Conservation (phyloP, 1,140 invertebrate genomes). For the Drosophila varians region DNA sequence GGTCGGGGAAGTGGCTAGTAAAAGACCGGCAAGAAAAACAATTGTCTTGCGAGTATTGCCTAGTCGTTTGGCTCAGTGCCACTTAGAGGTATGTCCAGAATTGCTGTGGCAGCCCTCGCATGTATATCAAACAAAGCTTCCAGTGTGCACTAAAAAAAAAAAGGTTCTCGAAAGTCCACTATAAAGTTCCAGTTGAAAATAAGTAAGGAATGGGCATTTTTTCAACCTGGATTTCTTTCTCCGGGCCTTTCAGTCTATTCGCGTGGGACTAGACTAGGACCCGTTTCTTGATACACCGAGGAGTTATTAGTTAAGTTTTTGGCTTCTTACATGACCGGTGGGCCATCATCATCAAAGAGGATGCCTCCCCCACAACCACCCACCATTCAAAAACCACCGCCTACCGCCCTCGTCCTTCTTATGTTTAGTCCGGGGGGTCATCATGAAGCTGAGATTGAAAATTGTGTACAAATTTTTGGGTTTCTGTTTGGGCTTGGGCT, state of each 20-base stretch:
- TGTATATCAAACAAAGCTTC: too few species aligned
- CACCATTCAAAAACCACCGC: not conserved
- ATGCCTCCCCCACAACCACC: not conserved
- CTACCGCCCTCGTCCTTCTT: not conserved
- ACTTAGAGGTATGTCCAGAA: not conserved
- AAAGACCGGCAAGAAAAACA: slow-evolving; percentile 23
- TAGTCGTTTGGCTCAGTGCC: not conserved
- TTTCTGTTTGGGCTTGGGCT: slow-evolving; percentile 41
- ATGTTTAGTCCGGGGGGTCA: slow-evolving; percentile 12
- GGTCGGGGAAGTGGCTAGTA: not conserved
- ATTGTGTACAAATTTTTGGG: slow-evolving; percentile 60
- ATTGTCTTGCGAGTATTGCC: slow-evolving; percentile 12
- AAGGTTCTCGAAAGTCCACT: too few species aligned
- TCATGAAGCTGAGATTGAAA: slow-evolving; percentile 54
- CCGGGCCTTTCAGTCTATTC: too few species aligned
- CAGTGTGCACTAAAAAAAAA: too few species aligned
- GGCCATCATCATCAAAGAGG: slow-evolving; percentile 20
- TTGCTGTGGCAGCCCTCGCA: slow-evolving; percentile 39
- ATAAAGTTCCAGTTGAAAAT: too few species aligned
- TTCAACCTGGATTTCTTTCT: not conserved
- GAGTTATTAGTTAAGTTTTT: slow-evolving; percentile 58
- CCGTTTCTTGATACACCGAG: slow-evolving; percentile 32
- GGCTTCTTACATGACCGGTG: slow-evolving; percentile 18
- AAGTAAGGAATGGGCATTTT: too few species aligned
- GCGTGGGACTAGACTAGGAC: too few species aligned